These are phyloP conservation scores for Prionailurus bengalensis DNA, from an alignment of 2,113 vertebrate genomes.

Conservation along the genomic window DNA sequence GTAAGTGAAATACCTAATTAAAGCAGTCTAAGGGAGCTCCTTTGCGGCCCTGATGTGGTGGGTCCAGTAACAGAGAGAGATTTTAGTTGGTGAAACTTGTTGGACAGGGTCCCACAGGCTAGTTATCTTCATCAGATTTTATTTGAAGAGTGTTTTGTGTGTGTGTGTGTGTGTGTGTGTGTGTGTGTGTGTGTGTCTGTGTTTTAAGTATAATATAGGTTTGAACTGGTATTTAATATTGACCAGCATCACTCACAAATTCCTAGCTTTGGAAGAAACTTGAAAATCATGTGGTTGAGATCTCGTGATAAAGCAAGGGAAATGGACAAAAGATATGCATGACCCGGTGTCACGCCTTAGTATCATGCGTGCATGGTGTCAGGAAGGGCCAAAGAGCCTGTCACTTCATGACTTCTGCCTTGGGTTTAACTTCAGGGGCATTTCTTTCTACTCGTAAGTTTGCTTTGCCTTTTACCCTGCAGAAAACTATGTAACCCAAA, in stretches of 20 bases:
- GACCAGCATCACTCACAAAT: not conserved
- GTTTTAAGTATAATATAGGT: conserved; percentile 72
- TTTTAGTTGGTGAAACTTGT: conserved; percentile 61
- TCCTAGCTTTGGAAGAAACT: not conserved
- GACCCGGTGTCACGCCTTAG: not conserved
- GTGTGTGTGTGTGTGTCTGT: conserved; percentile 14
- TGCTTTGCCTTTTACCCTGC: conserved; percentile 21
- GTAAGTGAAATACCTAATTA: conserved; percentile 85
- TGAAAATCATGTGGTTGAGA: not conserved
- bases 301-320: not conserved
- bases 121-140: conserved; percentile 32
- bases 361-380: too few relatives aligned
- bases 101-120: conserved; percentile 37
- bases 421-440: not conserved
- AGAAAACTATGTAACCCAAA: not conserved
- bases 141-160: not conserved
- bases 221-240: conserved; percentile 25
- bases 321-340: not conserved
- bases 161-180: conserved; percentile 38
- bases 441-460: not conserved
- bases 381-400: not conserved
- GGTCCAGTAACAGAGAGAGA: conserved; percentile 61
- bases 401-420: not conserved
- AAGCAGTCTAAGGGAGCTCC: conserved; percentile 79
- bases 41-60: not conserved